A percentile compares a stretch with the other conserved stretches of the same genome.
These are phyloP conservation scores for Aphelenchoides avenae DNA, from an alignment of 1,140 invertebrate genomes.

Conservation along the genomic window DNA sequence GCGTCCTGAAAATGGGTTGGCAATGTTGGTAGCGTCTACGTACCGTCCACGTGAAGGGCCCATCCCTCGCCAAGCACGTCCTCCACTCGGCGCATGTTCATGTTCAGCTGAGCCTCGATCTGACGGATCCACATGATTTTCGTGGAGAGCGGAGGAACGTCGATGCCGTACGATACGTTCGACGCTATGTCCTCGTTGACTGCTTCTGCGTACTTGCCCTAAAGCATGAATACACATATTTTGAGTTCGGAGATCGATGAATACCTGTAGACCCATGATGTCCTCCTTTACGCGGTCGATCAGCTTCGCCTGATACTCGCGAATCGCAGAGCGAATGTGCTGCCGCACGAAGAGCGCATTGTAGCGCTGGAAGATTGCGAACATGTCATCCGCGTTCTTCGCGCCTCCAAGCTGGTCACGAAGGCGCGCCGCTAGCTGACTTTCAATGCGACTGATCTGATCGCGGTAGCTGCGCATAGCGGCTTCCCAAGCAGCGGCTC, in stretches of 20 bases:
- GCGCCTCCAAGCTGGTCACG: constrained; percentile 93
- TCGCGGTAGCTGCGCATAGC: constrained; percentile 91
- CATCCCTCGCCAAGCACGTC: constrained; percentile 94
- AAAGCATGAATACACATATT: no score
- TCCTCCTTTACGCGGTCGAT: constrained; percentile 98
- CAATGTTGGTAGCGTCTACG: constrained; percentile 60
- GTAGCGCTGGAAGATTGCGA: constrained; percentile 92
- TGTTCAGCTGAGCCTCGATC: constrained; percentile 94
- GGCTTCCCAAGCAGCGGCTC: constrained; percentile 92
- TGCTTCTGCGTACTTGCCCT: not conserved
- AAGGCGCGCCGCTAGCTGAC: constrained; percentile 88
- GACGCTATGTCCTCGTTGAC: not conserved
- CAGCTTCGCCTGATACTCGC: constrained; percentile 97
- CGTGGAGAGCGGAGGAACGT: constrained; percentile 89
- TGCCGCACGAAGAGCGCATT: constrained; percentile 96
- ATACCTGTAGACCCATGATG: constrained; percentile 91
- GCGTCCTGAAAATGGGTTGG: constrained; percentile 43
- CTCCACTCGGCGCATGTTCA: constrained; percentile 90
- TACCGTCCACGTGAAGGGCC: constrained; percentile 98
- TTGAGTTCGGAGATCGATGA: no score
- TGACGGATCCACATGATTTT: constrained; percentile 97
- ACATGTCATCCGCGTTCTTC: constrained; percentile 99
- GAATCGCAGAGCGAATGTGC: constrained; percentile 93
- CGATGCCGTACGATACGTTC: no score
- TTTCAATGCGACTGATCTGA: constrained; percentile 92